Percentiles rank a stretch among this genome's conserved stretches.
These are phyloP conservation scores for Zonotrichia leucophrys DNA, from an alignment of 2,113 vertebrate species.

Conservation along the genomic window DNA sequence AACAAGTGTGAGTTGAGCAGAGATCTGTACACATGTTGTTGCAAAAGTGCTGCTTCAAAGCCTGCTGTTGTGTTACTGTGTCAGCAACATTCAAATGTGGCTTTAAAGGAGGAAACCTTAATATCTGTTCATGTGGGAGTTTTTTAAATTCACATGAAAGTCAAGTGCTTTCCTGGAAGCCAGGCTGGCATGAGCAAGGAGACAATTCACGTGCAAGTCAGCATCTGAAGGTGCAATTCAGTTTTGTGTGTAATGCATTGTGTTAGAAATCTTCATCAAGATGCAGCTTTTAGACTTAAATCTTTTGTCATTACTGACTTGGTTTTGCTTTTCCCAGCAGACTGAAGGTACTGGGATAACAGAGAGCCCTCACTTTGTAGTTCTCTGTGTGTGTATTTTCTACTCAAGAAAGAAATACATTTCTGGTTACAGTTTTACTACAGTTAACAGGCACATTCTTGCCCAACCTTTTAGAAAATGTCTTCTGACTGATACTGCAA, in stretches of 20 bases:
- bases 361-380: not conserved
- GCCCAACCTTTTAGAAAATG: not conserved
- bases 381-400: not conserved
- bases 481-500: not conserved
- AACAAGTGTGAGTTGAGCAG: not conserved
- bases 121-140: rapidly evolving
- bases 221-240: not conserved
- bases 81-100: not conserved
- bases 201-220: not conserved
- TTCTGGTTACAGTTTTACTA: not conserved
- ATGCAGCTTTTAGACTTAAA: not conserved
- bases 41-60: not conserved
- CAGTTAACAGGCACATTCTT: not conserved
- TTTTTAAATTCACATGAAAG: not conserved
- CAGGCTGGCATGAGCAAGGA: not conserved
- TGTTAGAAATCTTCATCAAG: not conserved
- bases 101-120: not conserved
- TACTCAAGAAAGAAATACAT: not conserved
- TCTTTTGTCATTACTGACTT: not conserved
- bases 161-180: not conserved
- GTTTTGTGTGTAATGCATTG: not conserved
- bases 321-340: not conserved
- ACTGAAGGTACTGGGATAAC: not conserved
- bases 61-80: not conserved
- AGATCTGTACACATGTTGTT: rapidly evolving